Evolutionary conservation across 2,888 invertebrate species (phyloP), one percentile per base, ranked within the genome.

Genomic region (Phengaris arion): DNA sequence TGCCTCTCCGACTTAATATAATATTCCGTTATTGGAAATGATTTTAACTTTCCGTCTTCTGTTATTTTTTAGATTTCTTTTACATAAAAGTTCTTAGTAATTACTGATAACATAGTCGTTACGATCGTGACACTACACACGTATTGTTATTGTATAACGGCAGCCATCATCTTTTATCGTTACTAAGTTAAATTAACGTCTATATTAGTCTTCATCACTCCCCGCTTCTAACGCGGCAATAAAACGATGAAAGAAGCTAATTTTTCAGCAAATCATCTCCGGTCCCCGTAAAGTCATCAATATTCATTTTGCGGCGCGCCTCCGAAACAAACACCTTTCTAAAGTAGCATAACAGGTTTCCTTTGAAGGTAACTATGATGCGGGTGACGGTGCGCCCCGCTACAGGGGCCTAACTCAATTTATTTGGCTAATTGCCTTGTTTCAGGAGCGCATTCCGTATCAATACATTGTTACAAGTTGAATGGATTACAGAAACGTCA

Each of bases 201-300:
- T 86, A 85, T 90, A 93, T 93, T 89, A 92, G 91, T 93, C 92
- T 93, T 93, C 92, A 93, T 93, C 92, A 91, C 81, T 52, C 76
- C 81, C 77, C 84, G 85, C 85, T 88, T 86, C 86, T 85, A 87
- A 85, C 87, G 86, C 84, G 82, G 88, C 92, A 90, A 93, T 92
- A 92, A 92, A 91, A 92, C 91, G 92, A 91, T 92, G 92, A 90
- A 92, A 92, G 92, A 92, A 92, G 88, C 89, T 87, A 92, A 92
- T 92, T 93, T 93, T 92, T 92, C 89, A 91, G 91, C 92, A 86
- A 91, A 92, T 93, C 93, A 93, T 92, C 92, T 91, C 90, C 90
- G 91, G 90, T 83, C 86, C 86, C 88, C 87, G 91, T 92, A 86
- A 89, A 92, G 91, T 89, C 93, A 93, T 93, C 93, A 93, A 93